Evolutionary conservation across 2,888 invertebrate species (phyloP), one percentile per base, ranked within the genome.

Genomic region (Clanis bilineata): DNA sequence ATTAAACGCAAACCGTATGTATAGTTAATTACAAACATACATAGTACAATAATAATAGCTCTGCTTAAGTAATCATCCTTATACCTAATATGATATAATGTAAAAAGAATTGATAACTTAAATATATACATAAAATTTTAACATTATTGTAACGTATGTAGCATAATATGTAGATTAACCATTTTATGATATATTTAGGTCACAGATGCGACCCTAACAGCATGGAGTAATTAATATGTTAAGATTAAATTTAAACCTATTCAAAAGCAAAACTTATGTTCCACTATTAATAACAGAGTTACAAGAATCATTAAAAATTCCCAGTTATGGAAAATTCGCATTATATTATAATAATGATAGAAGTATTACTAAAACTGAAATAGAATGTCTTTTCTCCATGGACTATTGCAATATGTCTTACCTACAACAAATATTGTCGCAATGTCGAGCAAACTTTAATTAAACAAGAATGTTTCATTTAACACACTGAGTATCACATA

Each of bases 391-490:
- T n/a, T 28, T 28, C 3, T 28, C 3, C 4, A 28, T 28, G 6
- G 28, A 4, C 28, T 28, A 28, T 5, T 15, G 23, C 25, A 56
- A 56, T 56, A 39, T 23, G 39, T 56, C 36, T 54, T 45, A 23
- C 54, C 15, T 36, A 56, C 22, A 39, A 36, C 21, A 22, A 38
- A 39, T 39, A 23, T 38, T 55, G 22, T 55, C 38, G 5, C 21
- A 55, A 55, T 38, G 18, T 47, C 28, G 47, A 6, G 15, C 25
- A 15, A 32, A 32, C 10, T 51, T 51, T 67, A 71, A 72, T 66
- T 71, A 72, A 70, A 69, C 69, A 62, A 61, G 63, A 62, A 64
- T 71, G 68, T 70, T 72, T 66, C 65, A 63, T 70, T 66, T 69
- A 61, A 62, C 62, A 66, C 66, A 15, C 47, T 67, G 66, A 69